phyloP scores from a whole-genome alignment of 2,888 invertebrate species.

The Penaeus monodon region DNA sequence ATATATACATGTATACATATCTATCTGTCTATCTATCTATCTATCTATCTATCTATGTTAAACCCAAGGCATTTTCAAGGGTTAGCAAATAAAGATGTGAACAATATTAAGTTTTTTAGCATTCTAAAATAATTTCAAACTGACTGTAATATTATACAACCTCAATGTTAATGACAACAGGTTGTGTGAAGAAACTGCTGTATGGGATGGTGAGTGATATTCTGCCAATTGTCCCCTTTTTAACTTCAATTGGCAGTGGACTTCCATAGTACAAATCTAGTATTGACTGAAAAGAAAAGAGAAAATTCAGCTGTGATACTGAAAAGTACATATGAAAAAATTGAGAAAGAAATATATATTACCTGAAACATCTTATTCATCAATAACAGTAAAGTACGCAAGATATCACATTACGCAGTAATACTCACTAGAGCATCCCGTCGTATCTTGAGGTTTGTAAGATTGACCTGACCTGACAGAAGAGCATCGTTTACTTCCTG shows the following conservation, averaged over 20 bases:
- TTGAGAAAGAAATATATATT: neutral
- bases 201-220: slow-evolving; percentile 83
- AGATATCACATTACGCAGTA: neutral
- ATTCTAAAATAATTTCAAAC: neutral
- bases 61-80: neutral
- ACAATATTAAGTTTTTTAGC: neutral
- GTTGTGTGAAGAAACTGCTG: slow-evolving; percentile 81
- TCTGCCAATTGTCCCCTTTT: slow-evolving; percentile 84
- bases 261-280: slow-evolving; percentile 72
- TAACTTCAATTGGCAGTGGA: slow-evolving; percentile 82
- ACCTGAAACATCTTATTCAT: neutral
- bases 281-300: slow-evolving; percentile 76
- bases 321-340: neutral
- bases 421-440: slow-evolving; percentile 83
- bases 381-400: neutral
- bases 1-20: too few relatives aligned
- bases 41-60: neutral
- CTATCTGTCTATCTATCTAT: too few relatives aligned
- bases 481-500: slow-evolving; percentile 61
- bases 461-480: slow-evolving; percentile 78
- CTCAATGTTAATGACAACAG: slow-evolving; percentile 81
- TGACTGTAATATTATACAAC: slow-evolving; percentile 67
- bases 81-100: too few relatives aligned
- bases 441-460: slow-evolving; percentile 82
- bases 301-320: neutral